Base-by-base conservation (phyloP, 2,797 vertebrate species). In the Enteromius anoplus region DNA sequence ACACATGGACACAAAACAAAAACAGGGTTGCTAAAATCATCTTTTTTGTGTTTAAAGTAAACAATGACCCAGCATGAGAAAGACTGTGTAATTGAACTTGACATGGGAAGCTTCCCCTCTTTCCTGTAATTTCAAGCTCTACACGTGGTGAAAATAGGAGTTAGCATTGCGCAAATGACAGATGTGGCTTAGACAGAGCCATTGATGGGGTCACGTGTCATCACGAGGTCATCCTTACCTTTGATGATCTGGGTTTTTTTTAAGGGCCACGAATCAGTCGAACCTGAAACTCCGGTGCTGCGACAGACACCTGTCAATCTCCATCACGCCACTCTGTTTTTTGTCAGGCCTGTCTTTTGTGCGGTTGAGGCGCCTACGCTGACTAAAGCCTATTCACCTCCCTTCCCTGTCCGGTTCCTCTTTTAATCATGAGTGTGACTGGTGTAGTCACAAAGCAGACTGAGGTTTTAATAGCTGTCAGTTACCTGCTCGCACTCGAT, bases 71-170 rank as follows among this genome's bases (percentile, higher is more conserved):
- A 7, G 37, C 77, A 81, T 60, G 75, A 70, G 64, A 81, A 58
- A 76, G 21, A 71, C 32, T 78, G 17, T 73, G n/a, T 70, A 81
- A 85, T 29, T 78, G 53, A 82, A 80, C 78, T 75, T 78, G 68
- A 68, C 65, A 66, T 80, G 89, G 88, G 91, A 91, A 87, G 91
- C 85, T 84, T 64, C 85, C 77, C 85, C 77, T 87, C 89, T 90
- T 94, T 94, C 92, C 94, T 94, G 93, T 93, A 93, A 94, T 94
- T 94, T 94, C 78, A 75, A 92, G 93, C 90, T 93, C 91, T 78
- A 90, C 87, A 86, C 84, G 86, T 90, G 91, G 93, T 91, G 90
- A 92, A 92, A 94, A 92, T 91, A 90, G 90, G 88, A 76, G 68
- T 83, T 71, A 83, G 70, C 69, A 65, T 42, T 68, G 72, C 53